A percentile compares a stretch with the other conserved stretches of the same genome.
Conservation (phyloP, 2,113 vertebrate species). For the Takifugu bimaculatus region DNA sequence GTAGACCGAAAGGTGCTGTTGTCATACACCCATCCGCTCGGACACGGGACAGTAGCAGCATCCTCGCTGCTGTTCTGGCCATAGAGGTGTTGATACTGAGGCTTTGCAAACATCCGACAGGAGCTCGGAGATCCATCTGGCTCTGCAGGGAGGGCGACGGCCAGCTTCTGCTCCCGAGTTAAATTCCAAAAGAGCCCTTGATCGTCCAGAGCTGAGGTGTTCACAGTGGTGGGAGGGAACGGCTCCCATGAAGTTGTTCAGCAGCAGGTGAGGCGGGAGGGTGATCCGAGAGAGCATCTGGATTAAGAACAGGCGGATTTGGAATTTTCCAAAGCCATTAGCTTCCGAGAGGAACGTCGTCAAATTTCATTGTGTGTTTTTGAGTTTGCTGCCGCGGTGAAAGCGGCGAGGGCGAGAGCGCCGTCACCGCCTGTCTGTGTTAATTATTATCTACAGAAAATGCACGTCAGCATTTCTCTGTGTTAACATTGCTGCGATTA, state of each 20-base stretch:
- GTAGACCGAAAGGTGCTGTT: slow-evolving; percentile 55
- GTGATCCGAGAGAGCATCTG: slow-evolving; percentile 74
- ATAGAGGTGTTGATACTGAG: slow-evolving; percentile 71
- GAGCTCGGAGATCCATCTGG: slow-evolving; percentile 74
- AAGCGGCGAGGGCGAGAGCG: too few species aligned
- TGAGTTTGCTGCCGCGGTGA: too few species aligned
- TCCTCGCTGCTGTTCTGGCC: slow-evolving; percentile 65
- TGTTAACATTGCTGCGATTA: too few species aligned
- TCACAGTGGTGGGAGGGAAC: slow-evolving; percentile 82
- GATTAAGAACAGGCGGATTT: slow-evolving; percentile 28
- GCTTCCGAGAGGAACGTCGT: too few species aligned
- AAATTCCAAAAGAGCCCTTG: slow-evolving; percentile 69
- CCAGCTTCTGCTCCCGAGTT: slow-evolving; percentile 71
- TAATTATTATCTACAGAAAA: too few species aligned
- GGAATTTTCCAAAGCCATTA: too few species aligned
- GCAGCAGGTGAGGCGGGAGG: slow-evolving; percentile 84
- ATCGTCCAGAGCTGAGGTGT: slow-evolving; percentile 65
- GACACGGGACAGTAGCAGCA: slow-evolving; percentile 67
- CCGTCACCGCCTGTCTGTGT: too few species aligned
- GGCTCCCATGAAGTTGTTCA: slow-evolving; percentile 86
- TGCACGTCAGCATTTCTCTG: too few species aligned
- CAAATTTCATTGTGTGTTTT: too few species aligned
- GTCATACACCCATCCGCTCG: slow-evolving; percentile 86
- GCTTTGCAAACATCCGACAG: slow-evolving; percentile 79
- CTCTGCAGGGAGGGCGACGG: slow-evolving; percentile 72